Conservation (phyloP, 1,140 invertebrate genomes). For the Pinna nobilis region DNA sequence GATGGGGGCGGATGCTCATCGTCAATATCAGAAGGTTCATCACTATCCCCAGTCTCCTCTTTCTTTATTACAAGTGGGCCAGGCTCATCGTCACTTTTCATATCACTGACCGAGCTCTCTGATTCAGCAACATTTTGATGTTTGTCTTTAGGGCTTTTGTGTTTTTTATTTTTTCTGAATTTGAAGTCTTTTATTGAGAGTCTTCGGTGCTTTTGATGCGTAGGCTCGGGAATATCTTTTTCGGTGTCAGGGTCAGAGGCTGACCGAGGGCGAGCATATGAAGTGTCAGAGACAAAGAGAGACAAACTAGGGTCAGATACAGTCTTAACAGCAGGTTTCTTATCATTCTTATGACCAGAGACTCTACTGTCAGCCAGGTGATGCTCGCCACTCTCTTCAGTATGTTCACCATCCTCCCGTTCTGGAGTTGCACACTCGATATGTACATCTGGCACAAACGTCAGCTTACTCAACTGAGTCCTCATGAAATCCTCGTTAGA, state of each 20-base stretch:
- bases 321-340: slow-evolving; percentile 33
- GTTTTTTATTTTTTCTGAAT: slow-evolving; percentile 37
- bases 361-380: not conserved
- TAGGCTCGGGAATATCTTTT: not conserved
- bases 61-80: slow-evolving; percentile 6
- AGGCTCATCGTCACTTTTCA: slow-evolving; percentile 11
- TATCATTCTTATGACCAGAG: slow-evolving; percentile 4
- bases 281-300: not conserved
- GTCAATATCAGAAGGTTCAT: slow-evolving; percentile 14
- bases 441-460: not conserved
- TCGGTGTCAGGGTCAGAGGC: slow-evolving; percentile 43
- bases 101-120: not conserved
- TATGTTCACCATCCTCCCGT: not conserved
- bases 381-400: not conserved
- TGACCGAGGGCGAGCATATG: slow-evolving; percentile 25
- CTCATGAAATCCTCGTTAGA: slow-evolving; percentile 7
- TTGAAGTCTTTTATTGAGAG: slow-evolving; percentile 30
- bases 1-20: slow-evolving; percentile 18
- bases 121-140: not conserved
- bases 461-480: not conserved
- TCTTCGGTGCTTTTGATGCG: slow-evolving; percentile 28
- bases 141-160: slow-evolving; percentile 26
- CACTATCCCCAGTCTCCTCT: not conserved
- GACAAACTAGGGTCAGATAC: slow-evolving; percentile 28
- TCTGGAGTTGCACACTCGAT: slow-evolving; percentile 1